Conservation (phyloP, 1,140 invertebrate genomes). For the Drosophila tristis region DNA sequence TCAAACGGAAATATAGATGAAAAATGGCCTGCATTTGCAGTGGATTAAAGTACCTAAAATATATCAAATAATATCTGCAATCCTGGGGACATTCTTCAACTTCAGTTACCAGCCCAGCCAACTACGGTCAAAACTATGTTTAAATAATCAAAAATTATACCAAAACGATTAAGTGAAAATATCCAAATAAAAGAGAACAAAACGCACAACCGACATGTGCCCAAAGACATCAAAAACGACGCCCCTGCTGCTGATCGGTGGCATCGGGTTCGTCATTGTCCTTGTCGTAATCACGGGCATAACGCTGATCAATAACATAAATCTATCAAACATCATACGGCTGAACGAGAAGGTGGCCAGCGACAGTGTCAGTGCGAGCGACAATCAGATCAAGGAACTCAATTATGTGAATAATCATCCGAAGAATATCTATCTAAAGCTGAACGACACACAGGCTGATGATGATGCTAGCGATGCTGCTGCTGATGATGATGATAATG, state of each 20-base stretch:
- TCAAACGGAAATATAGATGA: too few relatives aligned
- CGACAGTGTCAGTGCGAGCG: constrained; percentile 74
- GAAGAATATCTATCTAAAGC: constrained; percentile 53
- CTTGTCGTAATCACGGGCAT: constrained; percentile 77
- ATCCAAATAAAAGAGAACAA: neutral
- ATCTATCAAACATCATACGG: constrained; percentile 80
- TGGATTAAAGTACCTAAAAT: too few relatives aligned
- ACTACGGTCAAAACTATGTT: too few relatives aligned
- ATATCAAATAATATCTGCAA: too few relatives aligned
- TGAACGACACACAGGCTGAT: constrained; percentile 28
- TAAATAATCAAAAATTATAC: neutral
- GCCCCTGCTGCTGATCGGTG: constrained; percentile 74
- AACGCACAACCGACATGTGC: constrained; percentile 55
- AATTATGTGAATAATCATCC: constrained; percentile 81
- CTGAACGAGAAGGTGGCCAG: constrained; percentile 83
- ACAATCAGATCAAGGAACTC: constrained; percentile 78
- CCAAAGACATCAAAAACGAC: constrained; percentile 77
- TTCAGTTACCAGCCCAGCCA: too few relatives aligned
- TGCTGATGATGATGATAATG: neutral
- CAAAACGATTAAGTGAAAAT: neutral
- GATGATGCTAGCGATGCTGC: neutral
- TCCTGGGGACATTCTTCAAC: too few relatives aligned
- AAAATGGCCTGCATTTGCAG: too few relatives aligned
- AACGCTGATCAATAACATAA: constrained; percentile 81
- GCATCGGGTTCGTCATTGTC: constrained; percentile 77